Conservation (phyloP, 2,888 invertebrate genomes). For the Callyntrura guangdongensis region DNA sequence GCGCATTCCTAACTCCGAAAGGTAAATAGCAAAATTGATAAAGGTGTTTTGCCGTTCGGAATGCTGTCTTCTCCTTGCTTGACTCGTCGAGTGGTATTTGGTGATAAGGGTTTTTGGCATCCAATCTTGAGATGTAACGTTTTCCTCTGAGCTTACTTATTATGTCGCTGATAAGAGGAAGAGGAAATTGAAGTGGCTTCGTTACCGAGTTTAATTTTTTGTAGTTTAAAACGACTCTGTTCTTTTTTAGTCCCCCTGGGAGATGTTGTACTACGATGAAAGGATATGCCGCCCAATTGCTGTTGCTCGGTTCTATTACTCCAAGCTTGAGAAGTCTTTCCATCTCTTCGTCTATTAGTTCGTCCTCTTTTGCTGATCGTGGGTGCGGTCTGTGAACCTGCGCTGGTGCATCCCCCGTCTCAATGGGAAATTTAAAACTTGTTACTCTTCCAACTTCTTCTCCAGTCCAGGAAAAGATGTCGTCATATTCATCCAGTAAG, state of each 20-base stretch:
- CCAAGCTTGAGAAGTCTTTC: neutral
- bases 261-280: slow-evolving; percentile 19
- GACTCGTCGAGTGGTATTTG: neutral
- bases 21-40: slow-evolving; percentile 36
- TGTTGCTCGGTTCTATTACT: neutral
- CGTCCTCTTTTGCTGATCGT: neutral
- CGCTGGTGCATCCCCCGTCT: neutral
- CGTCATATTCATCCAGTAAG: neutral
- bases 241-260: neutral
- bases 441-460: neutral
- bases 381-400: neutral
- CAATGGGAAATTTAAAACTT: neutral
- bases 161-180: neutral
- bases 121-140: neutral
- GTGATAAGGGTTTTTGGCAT: neutral
- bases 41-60: neutral
- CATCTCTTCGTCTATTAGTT: neutral
- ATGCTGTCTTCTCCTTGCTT: neutral
- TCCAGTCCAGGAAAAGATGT: slow-evolving; percentile 20
- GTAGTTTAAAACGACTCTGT: neutral
- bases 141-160: neutral
- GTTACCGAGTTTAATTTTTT: neutral
- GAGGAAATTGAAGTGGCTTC: neutral
- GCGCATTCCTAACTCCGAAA: neutral
- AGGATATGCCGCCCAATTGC: neutral